Conservation (phyloP, 2,888 invertebrate genomes). For the Tenodera sinensis region DNA sequence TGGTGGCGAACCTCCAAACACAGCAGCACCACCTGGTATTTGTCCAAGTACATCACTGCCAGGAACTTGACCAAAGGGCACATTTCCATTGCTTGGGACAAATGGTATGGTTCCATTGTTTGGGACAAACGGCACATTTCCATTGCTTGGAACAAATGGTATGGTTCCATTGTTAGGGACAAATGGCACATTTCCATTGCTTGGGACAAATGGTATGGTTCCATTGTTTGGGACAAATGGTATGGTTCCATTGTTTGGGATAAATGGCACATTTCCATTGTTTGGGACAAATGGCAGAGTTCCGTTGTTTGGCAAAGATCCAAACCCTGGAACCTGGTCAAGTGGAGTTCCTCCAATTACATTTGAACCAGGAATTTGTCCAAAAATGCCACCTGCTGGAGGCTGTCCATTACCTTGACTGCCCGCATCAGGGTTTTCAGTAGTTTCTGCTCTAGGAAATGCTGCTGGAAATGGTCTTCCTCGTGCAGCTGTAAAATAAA, state of each 20-base stretch:
- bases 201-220: background rate
- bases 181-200: background rate
- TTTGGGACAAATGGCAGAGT: no score
- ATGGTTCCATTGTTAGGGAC: background rate
- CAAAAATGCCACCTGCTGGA: background rate
- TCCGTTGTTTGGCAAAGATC: background rate
- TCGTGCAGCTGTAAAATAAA: background rate
- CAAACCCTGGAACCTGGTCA: background rate
- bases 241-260: background rate
- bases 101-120: no score
- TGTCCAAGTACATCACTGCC: background rate
- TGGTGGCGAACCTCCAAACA: background rate
- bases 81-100: no score
- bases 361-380: background rate
- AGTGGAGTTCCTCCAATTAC: background rate
- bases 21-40: background rate
- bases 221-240: background rate
- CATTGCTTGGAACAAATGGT: background rate
- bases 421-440: background rate
- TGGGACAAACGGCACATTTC: no score
- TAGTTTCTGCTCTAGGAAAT: background rate
- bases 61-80: background rate
- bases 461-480: background rate
- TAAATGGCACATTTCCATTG: background rate
- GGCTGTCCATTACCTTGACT: background rate